Conservation (phyloP, 1,140 invertebrate species). For the Littorina saxatilis region DNA sequence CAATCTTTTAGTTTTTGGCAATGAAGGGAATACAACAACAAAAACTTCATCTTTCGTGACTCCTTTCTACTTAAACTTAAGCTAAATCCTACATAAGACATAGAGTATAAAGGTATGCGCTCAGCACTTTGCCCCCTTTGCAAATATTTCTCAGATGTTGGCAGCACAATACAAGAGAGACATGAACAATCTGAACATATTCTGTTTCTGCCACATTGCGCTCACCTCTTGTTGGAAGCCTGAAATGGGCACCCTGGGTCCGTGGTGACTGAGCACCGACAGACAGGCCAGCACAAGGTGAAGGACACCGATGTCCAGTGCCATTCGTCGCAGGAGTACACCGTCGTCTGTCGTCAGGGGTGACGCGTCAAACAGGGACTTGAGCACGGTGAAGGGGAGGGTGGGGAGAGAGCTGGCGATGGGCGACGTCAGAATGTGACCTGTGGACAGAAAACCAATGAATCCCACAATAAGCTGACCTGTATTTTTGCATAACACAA, state of each 20-base stretch:
- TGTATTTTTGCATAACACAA: too few relatives aligned
- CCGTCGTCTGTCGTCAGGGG: conserved; percentile 90
- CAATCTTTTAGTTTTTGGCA: too few relatives aligned
- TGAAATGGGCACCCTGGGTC: conserved; percentile 73
- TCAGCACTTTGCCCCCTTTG: too few relatives aligned
- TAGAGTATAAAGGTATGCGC: too few relatives aligned
- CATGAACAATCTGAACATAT: too few relatives aligned
- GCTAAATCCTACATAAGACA: too few relatives aligned
- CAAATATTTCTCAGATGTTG: too few relatives aligned
- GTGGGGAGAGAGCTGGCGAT: conserved; percentile 88
- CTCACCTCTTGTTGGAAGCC: conserved; percentile 77
- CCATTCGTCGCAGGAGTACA: conserved; percentile 84
- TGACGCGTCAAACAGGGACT: conserved; percentile 86
- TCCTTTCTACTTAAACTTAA: too few relatives aligned
- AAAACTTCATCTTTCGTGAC: too few relatives aligned
- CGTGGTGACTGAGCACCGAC: conserved; percentile 92
- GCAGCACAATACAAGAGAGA: too few relatives aligned
- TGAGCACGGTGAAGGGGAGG: conserved; percentile 90
- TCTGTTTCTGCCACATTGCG: neutral
- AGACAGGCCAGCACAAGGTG: conserved; percentile 90
- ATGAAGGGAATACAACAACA: too few relatives aligned
- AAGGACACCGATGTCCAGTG: conserved; percentile 89
- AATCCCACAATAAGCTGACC: too few relatives aligned
- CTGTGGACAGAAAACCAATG: conserved; percentile 69
- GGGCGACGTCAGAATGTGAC: conserved; percentile 86